These are phyloP conservation scores for Lepus europaeus DNA, from an alignment of 2,113 vertebrate genomes.

Conservation along the genomic window DNA sequence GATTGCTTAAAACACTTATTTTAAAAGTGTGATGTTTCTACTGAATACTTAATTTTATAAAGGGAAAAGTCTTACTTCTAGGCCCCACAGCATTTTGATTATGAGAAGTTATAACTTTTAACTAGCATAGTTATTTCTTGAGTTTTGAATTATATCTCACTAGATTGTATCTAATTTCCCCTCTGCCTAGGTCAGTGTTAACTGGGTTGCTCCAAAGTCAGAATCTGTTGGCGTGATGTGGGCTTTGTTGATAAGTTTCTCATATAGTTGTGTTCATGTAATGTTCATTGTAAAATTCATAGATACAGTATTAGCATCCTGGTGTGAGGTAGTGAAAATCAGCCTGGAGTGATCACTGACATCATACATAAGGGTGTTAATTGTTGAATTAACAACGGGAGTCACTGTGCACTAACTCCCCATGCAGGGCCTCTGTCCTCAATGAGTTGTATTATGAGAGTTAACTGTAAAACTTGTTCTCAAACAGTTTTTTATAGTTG, in stretches of 20 bases:
- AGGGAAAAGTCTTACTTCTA: not conserved
- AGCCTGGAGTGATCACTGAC: too few relatives aligned
- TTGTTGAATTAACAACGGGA: too few relatives aligned
- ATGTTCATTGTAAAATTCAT: not conserved
- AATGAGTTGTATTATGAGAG: too few relatives aligned
- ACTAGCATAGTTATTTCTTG: not conserved
- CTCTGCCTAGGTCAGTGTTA: not conserved
- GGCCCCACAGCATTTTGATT: not conserved
- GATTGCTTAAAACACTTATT: constrained; percentile 35
- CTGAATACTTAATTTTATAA: constrained; percentile 8
- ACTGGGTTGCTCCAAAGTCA: not conserved
- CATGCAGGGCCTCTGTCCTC: too few relatives aligned
- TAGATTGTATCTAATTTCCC: not conserved
- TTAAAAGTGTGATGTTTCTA: not conserved
- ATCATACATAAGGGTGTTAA: too few relatives aligned
- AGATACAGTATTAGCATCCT: not conserved
- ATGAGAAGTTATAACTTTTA: not conserved
- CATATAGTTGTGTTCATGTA: not conserved
- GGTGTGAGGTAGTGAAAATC: not conserved
- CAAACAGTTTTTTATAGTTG: too few relatives aligned
- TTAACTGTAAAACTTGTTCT: too few relatives aligned
- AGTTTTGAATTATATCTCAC: constrained; percentile 2
- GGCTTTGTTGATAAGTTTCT: not conserved
- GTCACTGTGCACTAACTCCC: too few relatives aligned
- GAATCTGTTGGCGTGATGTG: not conserved